A percentile compares a stretch with the other conserved stretches of the same genome.
Evolutionary conservation across 2,888 invertebrate genomes (phyloP).

Genomic region (Calameuta filiformis): DNA sequence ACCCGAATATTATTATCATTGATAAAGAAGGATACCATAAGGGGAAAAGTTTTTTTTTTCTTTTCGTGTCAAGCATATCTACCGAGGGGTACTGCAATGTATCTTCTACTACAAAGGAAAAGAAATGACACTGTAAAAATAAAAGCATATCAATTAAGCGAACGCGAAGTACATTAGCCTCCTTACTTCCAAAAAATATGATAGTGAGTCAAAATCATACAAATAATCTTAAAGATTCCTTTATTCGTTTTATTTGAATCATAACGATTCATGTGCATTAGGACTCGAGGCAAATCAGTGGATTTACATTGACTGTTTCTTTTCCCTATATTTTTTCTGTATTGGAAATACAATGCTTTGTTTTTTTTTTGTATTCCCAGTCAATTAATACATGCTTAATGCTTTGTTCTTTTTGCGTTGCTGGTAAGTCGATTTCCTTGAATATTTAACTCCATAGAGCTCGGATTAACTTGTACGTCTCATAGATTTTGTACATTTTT

Average conservation of each 20-base stretch:
- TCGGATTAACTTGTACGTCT: slow-evolving; percentile 14
- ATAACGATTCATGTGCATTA: neutral
- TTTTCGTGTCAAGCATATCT: slow-evolving; percentile 29
- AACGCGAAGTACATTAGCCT: neutral
- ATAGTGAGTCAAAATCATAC: neutral
- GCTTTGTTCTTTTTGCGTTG: neutral
- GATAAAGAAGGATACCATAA: neutral
- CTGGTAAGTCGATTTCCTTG: neutral
- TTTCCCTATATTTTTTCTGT: neutral
- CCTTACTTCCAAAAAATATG: no score
- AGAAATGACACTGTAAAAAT: slow-evolving; percentile 9
- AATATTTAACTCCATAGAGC: neutral
- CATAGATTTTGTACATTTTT: slow-evolving; percentile 52
- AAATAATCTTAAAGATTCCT: neutral
- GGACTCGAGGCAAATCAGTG: no score
- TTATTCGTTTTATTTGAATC: neutral
- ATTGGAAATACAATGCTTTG: neutral
- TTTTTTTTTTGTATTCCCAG: neutral
- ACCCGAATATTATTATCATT: slow-evolving; percentile 14
- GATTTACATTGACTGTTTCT: slow-evolving; percentile 1
- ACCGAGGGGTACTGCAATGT: neutral
- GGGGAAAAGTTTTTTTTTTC: neutral
- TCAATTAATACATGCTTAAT: neutral
- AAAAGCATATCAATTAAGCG: neutral
- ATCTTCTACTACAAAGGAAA: neutral